Conservation (phyloP, 2,797 vertebrate genomes). For the Cossypha heuglini region DNA sequence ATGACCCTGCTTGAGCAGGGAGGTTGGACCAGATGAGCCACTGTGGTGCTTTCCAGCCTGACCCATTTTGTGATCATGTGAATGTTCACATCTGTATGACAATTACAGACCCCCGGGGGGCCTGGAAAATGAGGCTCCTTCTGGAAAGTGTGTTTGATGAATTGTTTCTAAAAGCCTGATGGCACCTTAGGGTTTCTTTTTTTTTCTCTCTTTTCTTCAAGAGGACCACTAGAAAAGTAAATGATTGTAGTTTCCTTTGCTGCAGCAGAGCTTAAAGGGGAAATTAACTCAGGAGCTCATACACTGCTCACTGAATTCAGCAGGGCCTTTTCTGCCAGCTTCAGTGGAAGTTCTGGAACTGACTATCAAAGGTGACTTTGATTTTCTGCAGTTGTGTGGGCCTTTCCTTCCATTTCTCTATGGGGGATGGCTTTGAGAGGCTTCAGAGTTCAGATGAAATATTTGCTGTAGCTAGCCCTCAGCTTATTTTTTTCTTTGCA, state of each 20-base stretch:
- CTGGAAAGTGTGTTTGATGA: background rate
- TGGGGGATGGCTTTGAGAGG: background rate
- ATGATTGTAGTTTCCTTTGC: background rate
- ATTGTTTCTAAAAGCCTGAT: background rate
- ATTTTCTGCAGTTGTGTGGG: background rate
- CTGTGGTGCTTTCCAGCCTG: background rate
- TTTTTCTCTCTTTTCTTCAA: background rate
- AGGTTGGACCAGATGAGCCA: background rate
- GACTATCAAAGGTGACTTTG: background rate
- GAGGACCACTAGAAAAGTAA: background rate
- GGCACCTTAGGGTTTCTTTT: background rate
- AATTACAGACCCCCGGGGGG: background rate
- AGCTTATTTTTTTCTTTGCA: background rate
- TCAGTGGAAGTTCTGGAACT: background rate
- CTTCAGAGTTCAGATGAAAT: background rate
- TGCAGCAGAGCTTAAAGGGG: background rate
- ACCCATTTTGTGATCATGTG: background rate
- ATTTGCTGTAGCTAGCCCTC: background rate
- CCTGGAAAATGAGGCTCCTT: background rate
- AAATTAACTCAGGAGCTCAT: background rate
- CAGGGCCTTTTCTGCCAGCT: background rate
- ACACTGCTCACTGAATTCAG: background rate
- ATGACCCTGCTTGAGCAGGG: background rate
- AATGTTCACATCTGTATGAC: accelerated
- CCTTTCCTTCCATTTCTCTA: background rate